Base-by-base conservation (phyloP, 2,797 vertebrate species). In the Denticeps clupeoides region DNA sequence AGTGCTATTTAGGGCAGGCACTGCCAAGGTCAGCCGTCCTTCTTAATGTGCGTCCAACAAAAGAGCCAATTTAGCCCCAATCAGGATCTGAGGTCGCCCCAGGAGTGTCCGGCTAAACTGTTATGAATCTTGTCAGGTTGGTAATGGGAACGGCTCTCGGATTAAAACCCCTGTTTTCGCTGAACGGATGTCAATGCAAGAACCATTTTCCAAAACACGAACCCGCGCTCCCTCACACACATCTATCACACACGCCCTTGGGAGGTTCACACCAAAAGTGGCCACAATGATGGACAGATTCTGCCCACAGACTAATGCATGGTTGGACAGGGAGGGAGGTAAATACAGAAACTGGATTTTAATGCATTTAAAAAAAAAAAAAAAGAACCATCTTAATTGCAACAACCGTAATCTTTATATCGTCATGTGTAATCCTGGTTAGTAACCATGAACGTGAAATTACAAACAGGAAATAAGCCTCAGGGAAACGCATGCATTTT, bases 11-110 rank as follows among this genome's bases (percentile, higher is more conserved):
- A 58, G 55, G 54, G 49, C 53, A 53, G 54, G 53, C 53, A 45
- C 43, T 33, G 44, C 63, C 65, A 70, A 70, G 67, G 67, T 72
- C 62, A 56, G 51, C 57, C 51, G 41, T 71, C 67, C 52, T 49
- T 60, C 55, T 68, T 65, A 70, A 68, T 70, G 57, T 63, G 66
- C 59, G 42, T 70, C 63, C 57, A 62, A 62, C 59, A 59, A 64
- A 60, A 62, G 56, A 66, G 60, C 55, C 70, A 65, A 66, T 72
- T 72, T 68, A 55, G 42, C 52, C 59, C 49, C 65, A 59, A 66
- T 68, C 71, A 71, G 58, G 62, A 56, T 60, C 40, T 21, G 28
- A 55, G 53, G 33, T 54, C 45, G 62, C 62, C 57, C 48, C 19
- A 41, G 60, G 62, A 55, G 53, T 44, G 8, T 21, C 18, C 49